Base-by-base conservation (phyloP, 2,797 vertebrate genomes). In the Atherinosoma microstoma region DNA sequence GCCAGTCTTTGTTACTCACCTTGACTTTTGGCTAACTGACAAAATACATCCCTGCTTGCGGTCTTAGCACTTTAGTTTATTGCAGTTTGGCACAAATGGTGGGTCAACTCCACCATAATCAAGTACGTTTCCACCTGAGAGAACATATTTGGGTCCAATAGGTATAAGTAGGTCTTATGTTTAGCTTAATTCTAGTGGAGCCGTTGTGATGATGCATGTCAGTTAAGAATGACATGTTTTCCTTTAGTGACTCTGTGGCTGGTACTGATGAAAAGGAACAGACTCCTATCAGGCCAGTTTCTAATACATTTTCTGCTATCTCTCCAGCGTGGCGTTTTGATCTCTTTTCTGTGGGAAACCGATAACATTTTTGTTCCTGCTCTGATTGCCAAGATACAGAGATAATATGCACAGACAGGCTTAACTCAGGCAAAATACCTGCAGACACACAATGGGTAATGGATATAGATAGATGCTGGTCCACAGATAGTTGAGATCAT, bases 11-110 rank as follows among this genome's bases (percentile, higher is more conserved):
- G 67, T 75, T 72, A 73, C 64, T 86, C 84, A 84, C 79, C 80
- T 85, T 86, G 82, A 2, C 60, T 83, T 78, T 83, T 64, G 63
- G 56, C 64, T 35, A 61, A 15, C 38, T 82, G 75, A 73, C 60
- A 45, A 74, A 65, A 79, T 73, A 47, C 80, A 53, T 58, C 54
- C 67, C 18, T 6, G 0, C 24, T 62, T 87, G 71, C 77, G 70
- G 75, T 64, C 61, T 68, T 59, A 65, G 78, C 89, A 85, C 70
- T 84, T 86, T 54, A 54, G 49, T 66, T 80, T 76, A 84, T 81
- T 83, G 35, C 74, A 58, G 66, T 61, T n/a, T 71, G 67, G 72
- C 29, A n/a, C 70, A 65, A 72, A 64, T 65, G 30, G 11, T 16
- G 59, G 74, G 67, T 32, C 45, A 18, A 65, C 30, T 13, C 20